Base-by-base conservation (phyloP, 2,797 vertebrate species). In the Malurus splendens region DNA sequence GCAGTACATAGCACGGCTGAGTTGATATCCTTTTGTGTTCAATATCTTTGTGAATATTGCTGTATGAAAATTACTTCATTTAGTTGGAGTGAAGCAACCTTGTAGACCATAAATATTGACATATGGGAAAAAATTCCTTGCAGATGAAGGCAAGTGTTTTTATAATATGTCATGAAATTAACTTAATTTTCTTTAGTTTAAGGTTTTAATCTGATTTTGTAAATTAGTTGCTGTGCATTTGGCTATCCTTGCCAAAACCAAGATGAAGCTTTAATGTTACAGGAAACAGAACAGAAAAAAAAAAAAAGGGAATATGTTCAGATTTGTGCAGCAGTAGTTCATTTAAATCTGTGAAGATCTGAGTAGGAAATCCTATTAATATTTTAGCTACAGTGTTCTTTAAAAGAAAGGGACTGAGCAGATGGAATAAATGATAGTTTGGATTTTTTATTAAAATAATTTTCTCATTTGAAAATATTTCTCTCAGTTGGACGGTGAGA, bases 181-280 rank as follows among this genome's bases (percentile, higher is more conserved):
- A 93, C 50, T 93, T 91, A 85, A 89, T 87, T 93, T 88, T 87
- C 59, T 93, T 93, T 83, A 41, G 56, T 93, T 95, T 94, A 92
- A 94, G 87, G 92, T 74, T 90, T 90, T 96, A 96, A 96, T 97
- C 88, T 91, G 83, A 97, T 97, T 97, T 95, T 84, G 70, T 86
- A 88, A 94, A 93, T 92, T 61, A 78, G 79, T 91, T 73, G 93
- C 89, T 88, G 74, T 94, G 52, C 38, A 48, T 76, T 94, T 3
- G 14, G 22, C 18, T 82, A 75, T 44, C 42, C 85, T 51, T 0
- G 0, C 16, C 54, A 66, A 74, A 55, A 51, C 70, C 47, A 52
- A 93, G 90, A 91, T 74, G 24, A 81, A 82, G 54, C 74, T 95
- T 74, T 93, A 64, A 66, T 82, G 28, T 44, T 82, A 81, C 2